Conservation (phyloP, 2,888 invertebrate species). For the Spisula solida region DNA sequence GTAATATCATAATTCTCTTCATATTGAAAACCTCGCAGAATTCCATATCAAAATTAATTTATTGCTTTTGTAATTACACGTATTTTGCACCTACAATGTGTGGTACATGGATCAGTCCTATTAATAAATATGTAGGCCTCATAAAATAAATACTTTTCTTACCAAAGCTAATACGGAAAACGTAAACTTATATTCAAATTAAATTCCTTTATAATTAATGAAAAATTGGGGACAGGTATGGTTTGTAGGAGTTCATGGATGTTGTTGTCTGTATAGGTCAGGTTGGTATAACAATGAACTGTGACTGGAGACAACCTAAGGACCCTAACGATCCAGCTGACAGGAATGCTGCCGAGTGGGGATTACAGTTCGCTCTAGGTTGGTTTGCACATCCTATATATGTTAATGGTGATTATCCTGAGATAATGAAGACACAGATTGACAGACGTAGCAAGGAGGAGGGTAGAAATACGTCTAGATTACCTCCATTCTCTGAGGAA, state of each 20-base stretch:
- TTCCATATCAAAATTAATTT: too few species aligned
- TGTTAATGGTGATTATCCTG: conserved; percentile 88
- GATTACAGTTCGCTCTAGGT: conserved; percentile 78
- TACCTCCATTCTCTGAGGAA: conserved; percentile 64
- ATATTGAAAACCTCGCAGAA: too few species aligned
- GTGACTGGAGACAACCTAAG: conserved; percentile 72
- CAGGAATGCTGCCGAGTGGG: conserved; percentile 73
- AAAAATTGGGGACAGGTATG: too few species aligned
- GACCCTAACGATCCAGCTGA: conserved; percentile 67
- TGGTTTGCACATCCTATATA: conserved; percentile 83
- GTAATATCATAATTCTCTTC: conserved; percentile 49
- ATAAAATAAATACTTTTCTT: too few species aligned
- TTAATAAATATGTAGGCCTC: too few species aligned
- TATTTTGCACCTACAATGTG: too few species aligned
- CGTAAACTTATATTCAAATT: too few species aligned
- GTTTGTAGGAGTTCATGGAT: too few species aligned
- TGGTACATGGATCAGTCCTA: too few species aligned
- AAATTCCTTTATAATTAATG: too few species aligned
- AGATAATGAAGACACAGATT: conserved; percentile 68
- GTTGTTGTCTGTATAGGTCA: conserved; percentile 62
- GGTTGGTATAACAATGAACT: conserved; percentile 75
- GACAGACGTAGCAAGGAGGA: conserved; percentile 58
- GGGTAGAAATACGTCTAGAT: conserved; percentile 50
- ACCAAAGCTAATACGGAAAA: too few species aligned
- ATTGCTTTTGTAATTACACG: too few species aligned